Base-by-base conservation (phyloP, 2,888 invertebrate genomes). In the Diarsia dahlii region DNA sequence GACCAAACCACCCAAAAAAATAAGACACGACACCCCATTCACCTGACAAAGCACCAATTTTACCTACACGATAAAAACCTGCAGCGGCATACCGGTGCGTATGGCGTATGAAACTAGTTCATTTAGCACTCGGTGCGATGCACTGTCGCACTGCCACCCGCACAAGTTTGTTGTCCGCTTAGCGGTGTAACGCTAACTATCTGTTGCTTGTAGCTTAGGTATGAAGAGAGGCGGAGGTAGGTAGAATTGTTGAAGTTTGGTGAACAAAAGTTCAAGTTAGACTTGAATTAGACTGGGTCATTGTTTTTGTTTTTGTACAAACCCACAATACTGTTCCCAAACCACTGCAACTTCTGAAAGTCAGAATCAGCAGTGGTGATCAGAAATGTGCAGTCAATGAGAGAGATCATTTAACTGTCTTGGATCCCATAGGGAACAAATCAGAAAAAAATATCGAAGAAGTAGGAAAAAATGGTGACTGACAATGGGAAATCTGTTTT, bases 91-190 rank as follows among this genome's bases (percentile, higher is more conserved):
- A 87, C 88, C 88, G 70, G 75, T 85, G 77, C 68, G 79, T 87
- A 87, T 90, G 92, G 77, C 68, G 78, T 87, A 87, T 90, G 92
- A 89, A 95, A 96, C 95, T 96, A 95, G 96, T 95, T 91, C 95
- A 95, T 93, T 95, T 95, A 95, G 95, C 95, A 94, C 84, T 87
- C 90, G 87, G 94, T 91, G 93, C 94, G 95, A 93, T 94, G 95
- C 92, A 93, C 93, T 93, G 95, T 94, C 94, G 90, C 91, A 89
- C 91, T 91, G 94, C 95, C 95, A 94, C 94, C 95, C 95, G 95
- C 94, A 91, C 93, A 91, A 93, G 94, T 96, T 95, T 95, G 94
- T 89, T 79, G 91, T 93, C 90, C 93, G 93, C 92, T 96, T 96
- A 96, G 95, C 95, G 91, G 86, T 86, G 87, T 88, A 81, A 83